These are phyloP conservation scores for Propithecus perrieri DNA, from an alignment of 2,797 vertebrate species.

Conservation along the genomic window DNA sequence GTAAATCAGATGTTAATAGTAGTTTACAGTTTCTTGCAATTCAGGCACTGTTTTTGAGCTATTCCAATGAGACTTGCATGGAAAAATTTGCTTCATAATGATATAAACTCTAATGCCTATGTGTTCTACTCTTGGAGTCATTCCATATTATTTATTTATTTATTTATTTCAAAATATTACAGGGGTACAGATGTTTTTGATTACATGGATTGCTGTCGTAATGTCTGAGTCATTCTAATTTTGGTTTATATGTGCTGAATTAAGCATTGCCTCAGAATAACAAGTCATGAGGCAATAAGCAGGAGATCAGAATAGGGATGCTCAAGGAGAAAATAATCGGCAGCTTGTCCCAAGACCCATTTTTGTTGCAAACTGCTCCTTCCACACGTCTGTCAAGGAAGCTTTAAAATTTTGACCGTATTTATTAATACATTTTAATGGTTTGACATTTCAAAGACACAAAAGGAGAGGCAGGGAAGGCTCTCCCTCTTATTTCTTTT, in stretches of 20 bases:
- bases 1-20: background rate
- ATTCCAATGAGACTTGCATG: conserved; percentile 16
- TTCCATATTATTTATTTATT: no score
- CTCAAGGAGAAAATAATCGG: background rate
- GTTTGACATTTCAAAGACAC: background rate
- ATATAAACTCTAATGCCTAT: background rate
- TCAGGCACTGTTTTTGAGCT: conserved; percentile 20
- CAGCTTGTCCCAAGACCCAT: background rate
- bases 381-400: background rate
- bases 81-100: conserved; percentile 49
- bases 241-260: conserved; percentile 40
- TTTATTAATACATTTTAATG: background rate
- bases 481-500: background rate
- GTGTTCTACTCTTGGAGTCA: background rate
- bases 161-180: no score
- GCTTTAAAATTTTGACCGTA: background rate
- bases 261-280: conserved; percentile 49
- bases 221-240: conserved; percentile 56
- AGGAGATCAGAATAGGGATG: background rate
- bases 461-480: background rate
- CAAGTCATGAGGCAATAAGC: background rate
- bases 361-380: background rate
- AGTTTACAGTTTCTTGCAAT: background rate
- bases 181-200: no score
- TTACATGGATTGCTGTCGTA: no score